Conservation (phyloP, 2,888 invertebrate genomes). For the Copidosoma aretas region DNA sequence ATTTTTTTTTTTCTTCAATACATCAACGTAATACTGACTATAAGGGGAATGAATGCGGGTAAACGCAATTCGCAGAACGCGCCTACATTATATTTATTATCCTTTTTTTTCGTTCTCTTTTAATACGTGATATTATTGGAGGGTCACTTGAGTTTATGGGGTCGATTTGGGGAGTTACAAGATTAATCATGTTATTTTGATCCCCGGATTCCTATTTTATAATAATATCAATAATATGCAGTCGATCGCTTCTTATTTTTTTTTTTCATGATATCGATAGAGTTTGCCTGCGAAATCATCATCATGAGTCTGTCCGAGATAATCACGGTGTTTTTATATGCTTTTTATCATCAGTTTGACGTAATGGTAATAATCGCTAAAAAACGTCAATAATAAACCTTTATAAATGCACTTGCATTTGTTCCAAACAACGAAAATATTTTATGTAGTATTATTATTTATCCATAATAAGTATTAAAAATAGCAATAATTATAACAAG, state of each 20-base stretch:
- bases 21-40: slow-evolving; percentile 55
- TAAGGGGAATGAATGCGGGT: slow-evolving; percentile 43
- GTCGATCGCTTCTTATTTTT: slow-evolving; percentile 15
- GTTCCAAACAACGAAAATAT: neutral
- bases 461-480: slow-evolving; percentile 29
- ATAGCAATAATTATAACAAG: slow-evolving; percentile 27
- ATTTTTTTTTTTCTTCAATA: slow-evolving; percentile 46
- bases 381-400: slow-evolving; percentile 22
- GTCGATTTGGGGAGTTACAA: slow-evolving; percentile 22
- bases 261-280: neutral
- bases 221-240: neutral
- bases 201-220: slow-evolving; percentile 10
- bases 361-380: slow-evolving; percentile 23
- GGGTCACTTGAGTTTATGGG: neutral
- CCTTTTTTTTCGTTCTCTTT: neutral
- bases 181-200: slow-evolving; percentile 11
- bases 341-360: too few species aligned
- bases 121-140: slow-evolving; percentile 18
- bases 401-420: neutral
- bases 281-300: slow-evolving; percentile 19
- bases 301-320: slow-evolving; percentile 24
- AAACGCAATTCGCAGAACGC: slow-evolving; percentile 53
- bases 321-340: slow-evolving; percentile 11
- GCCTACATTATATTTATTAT: slow-evolving; percentile 45
- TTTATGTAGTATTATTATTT: slow-evolving; percentile 8